Percentiles rank a stretch among this genome's conserved stretches.
Conservation (phyloP, 1,140 invertebrate genomes). For the Dendrolimus kikuchii region DNA sequence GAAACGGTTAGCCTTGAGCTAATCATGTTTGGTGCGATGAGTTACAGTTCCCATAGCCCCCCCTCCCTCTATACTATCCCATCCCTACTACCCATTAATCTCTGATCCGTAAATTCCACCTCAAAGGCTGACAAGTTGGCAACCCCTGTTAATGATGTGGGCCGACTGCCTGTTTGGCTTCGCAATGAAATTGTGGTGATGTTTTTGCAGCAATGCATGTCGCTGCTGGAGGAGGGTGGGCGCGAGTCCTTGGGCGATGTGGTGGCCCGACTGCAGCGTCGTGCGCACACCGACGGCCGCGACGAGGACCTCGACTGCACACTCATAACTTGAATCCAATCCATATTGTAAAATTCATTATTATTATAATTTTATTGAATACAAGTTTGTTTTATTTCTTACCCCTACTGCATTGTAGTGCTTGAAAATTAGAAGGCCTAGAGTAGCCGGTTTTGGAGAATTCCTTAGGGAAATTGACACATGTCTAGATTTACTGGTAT, state of each 20-base stretch:
- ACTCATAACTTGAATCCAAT: constrained; percentile 79
- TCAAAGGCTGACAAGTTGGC: not conserved
- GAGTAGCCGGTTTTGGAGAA: too few species aligned
- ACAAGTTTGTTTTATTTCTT: not conserved
- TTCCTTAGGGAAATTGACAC: too few species aligned
- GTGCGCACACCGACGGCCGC: constrained; percentile 81
- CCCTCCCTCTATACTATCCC: too few species aligned
- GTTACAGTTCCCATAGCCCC: too few species aligned
- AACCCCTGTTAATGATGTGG: not conserved
- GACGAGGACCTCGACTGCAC: constrained; percentile 95
- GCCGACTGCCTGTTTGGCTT: too few species aligned
- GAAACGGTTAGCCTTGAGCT: too few species aligned
- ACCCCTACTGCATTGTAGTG: too few species aligned
- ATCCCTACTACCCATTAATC: too few species aligned
- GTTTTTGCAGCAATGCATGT: constrained; percentile 78
- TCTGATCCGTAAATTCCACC: too few species aligned
- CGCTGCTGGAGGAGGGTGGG: constrained; percentile 87
- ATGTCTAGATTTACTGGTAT: too few species aligned
- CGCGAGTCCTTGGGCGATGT: constrained; percentile 91
- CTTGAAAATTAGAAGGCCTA: too few species aligned
- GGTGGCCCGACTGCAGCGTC: constrained; percentile 74
- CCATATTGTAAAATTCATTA: not conserved
- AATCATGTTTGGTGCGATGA: too few species aligned
- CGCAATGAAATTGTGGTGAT: constrained; percentile 7
- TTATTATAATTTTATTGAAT: not conserved